Conservation (phyloP, 2,888 invertebrate species). For the Hoplodrina blanda region DNA sequence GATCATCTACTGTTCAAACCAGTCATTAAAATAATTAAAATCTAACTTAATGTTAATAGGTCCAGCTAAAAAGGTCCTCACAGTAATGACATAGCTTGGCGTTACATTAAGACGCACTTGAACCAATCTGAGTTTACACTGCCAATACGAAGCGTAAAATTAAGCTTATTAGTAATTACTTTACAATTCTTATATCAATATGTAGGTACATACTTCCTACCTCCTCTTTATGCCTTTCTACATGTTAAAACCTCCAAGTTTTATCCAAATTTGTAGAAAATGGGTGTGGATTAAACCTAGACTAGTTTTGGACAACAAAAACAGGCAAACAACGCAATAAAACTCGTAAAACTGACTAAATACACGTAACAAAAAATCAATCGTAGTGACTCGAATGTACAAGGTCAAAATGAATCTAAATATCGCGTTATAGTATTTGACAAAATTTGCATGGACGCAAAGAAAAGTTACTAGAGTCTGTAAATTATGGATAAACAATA, state of each 20-base stretch:
- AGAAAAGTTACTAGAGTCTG: conserved; percentile 39
- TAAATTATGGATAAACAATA: conserved; percentile 32
- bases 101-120: neutral
- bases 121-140: neutral
- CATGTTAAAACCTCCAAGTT: neutral
- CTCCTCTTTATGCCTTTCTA: neutral
- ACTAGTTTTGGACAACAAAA: conserved; percentile 20
- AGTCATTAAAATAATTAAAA: neutral
- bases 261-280: neutral
- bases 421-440: neutral
- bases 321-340: conserved; percentile 45
- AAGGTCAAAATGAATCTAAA: conserved; percentile 57
- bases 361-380: conserved; percentile 65
- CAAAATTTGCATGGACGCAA: neutral
- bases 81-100: neutral
- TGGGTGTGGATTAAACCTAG: conserved; percentile 1
- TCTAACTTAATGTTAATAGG: neutral
- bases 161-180: conserved; percentile 4
- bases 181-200: neutral
- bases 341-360: conserved; percentile 45
- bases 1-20: neutral
- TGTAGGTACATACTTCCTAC: conserved; percentile 1
- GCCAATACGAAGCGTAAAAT: conserved; percentile 13
- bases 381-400: conserved; percentile 57
- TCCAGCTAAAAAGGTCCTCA: neutral